Percentiles rank a stretch among this genome's conserved stretches.
These are phyloP conservation scores for Nycteola revayana DNA, from an alignment of 2,888 invertebrate species.

Conservation along the genomic window DNA sequence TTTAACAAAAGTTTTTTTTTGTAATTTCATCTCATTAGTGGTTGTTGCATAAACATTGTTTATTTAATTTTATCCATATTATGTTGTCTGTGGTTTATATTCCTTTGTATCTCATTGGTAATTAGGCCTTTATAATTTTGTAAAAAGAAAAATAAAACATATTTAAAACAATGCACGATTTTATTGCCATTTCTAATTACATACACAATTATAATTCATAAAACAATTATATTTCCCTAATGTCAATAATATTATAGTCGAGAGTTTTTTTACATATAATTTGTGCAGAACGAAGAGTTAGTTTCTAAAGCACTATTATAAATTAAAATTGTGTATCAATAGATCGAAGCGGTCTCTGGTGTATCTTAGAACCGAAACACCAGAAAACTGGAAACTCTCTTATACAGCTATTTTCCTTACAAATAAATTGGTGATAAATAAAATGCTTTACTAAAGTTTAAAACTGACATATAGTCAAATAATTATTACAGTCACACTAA, in stretches of 20 bases:
- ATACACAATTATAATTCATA: conserved; percentile 77
- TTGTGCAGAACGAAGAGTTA: conserved; percentile 39
- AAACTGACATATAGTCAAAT: conserved; percentile 69
- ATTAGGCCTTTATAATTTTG: conserved; percentile 23
- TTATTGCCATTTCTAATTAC: conserved; percentile 75
- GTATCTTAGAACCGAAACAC: conserved; percentile 72
- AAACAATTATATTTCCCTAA: conserved; percentile 43
- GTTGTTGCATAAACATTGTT: conserved; percentile 11
- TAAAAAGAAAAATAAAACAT: conserved; percentile 36
- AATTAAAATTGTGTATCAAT: conserved; percentile 78
- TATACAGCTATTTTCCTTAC: conserved; percentile 49
- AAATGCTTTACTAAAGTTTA: conserved; percentile 46
- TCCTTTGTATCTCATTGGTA: conserved; percentile 17
- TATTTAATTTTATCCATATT: conserved; percentile 13
- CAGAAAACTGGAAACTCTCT: conserved; percentile 44
- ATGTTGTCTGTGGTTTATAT: conserved; percentile 28
- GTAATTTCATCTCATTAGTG: no score
- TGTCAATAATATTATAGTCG: conserved; percentile 22
- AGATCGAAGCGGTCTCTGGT: conserved; percentile 46
- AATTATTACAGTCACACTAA: conserved; percentile 58
- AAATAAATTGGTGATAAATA: conserved; percentile 61
- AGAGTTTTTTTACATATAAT: conserved; percentile 27
- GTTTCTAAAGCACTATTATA: conserved; percentile 32
- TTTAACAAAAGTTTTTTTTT: no score
- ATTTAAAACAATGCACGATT: conserved; percentile 66